These are phyloP conservation scores for Ophioninae sp. DNA, from an alignment of 2,888 invertebrate species.

Conservation along the genomic window DNA sequence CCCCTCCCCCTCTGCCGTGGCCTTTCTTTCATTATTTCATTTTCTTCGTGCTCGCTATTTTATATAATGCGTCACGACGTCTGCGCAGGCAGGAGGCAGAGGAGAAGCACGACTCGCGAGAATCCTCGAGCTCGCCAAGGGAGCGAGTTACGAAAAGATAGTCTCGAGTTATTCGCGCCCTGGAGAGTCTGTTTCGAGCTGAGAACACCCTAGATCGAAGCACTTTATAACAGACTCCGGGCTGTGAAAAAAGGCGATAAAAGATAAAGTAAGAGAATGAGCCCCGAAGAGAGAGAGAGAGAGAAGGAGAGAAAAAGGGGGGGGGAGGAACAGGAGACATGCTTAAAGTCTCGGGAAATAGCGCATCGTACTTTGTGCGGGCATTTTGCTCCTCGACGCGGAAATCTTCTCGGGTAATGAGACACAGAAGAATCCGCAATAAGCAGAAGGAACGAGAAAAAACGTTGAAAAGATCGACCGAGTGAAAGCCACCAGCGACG, in stretches of 20 bases:
- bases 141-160: slow-evolving; percentile 42
- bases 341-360: slow-evolving; percentile 58
- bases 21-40: not conserved
- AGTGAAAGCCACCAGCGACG: slow-evolving; percentile 37
- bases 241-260: slow-evolving; percentile 29
- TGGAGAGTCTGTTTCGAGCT: slow-evolving; percentile 43
- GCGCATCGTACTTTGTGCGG: slow-evolving; percentile 60
- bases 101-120: slow-evolving; percentile 26
- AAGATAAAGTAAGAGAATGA: slow-evolving; percentile 27
- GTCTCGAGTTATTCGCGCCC: slow-evolving; percentile 55
- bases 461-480: slow-evolving; percentile 44
- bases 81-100: not conserved
- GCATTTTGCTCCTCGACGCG: slow-evolving; percentile 69
- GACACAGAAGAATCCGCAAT: slow-evolving; percentile 73
- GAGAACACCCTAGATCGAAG: slow-evolving; percentile 59
- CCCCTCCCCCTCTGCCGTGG: too few species aligned
- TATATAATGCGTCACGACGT: slow-evolving; percentile 55
- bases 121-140: slow-evolving; percentile 43
- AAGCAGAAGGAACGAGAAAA: slow-evolving; percentile 52
- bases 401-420: slow-evolving; percentile 72
- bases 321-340: slow-evolving; percentile 28
- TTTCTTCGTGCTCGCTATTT: slow-evolving; percentile 36
- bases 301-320: not conserved
- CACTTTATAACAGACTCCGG: slow-evolving; percentile 55
- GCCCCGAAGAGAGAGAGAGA: not conserved